phyloP scores from a whole-genome alignment of 2,797 vertebrate genomes.

The Phyllotis vaccarum region DNA sequence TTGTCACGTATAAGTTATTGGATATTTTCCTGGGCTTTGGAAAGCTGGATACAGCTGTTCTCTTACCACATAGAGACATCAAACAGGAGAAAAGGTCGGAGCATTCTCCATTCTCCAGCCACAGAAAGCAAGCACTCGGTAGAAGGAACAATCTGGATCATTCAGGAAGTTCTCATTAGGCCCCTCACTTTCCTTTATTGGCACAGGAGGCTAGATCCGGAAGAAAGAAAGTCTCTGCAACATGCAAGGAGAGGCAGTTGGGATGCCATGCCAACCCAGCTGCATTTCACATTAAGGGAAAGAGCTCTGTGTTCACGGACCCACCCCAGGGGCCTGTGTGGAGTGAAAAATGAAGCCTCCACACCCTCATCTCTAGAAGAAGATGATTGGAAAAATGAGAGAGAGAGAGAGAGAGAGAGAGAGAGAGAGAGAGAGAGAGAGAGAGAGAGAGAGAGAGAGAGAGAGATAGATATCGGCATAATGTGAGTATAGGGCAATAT shows the following conservation, averaged over 20 bases:
- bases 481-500: background rate
- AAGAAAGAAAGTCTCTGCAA: constrained; percentile 40
- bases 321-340: background rate
- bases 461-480: no score
- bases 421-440: no score
- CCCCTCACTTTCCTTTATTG: background rate
- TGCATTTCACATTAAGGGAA: background rate
- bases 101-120: background rate
- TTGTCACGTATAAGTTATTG: constrained; percentile 52
- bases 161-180: constrained; percentile 13
- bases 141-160: constrained; percentile 2
- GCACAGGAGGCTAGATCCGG: background rate
- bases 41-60: constrained; percentile 33
- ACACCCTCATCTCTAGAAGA: background rate
- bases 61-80: constrained; percentile 42
- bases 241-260: background rate
- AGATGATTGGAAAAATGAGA: constrained; percentile 27
- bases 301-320: background rate
- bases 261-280: background rate
- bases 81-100: constrained; percentile 36
- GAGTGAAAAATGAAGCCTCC: background rate
- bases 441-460: no score
- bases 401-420: no score
- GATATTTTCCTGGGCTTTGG: constrained; percentile 48
- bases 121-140: background rate